phyloP scores from a whole-genome alignment of 2,888 invertebrate genomes.

The Cryptophagus acutangulus region DNA sequence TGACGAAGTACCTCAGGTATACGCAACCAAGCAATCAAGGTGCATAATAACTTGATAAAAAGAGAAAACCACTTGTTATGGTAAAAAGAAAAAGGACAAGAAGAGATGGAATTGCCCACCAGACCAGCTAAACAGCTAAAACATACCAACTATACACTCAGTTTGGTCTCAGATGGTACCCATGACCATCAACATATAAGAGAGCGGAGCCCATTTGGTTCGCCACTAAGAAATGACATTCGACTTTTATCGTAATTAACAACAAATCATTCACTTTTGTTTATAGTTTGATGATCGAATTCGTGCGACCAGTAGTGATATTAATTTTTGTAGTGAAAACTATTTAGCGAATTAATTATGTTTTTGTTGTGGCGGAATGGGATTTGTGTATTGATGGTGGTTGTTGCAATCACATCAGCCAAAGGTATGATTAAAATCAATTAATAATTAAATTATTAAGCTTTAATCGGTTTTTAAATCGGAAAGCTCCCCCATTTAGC shows the following conservation, averaged over 20 bases:
- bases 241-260: slow-evolving; percentile 3
- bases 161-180: slow-evolving; percentile 4
- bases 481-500: too few relatives aligned
- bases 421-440: slow-evolving; percentile 3
- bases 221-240: slow-evolving; percentile 8
- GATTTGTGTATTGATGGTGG: background rate
- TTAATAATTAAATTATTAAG: too few relatives aligned
- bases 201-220: background rate
- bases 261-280: slow-evolving; percentile 8
- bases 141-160: slow-evolving; percentile 3
- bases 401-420: slow-evolving; percentile 3
- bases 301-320: background rate
- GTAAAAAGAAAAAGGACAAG: too few relatives aligned
- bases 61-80: too few relatives aligned
- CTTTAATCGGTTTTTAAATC: too few relatives aligned
- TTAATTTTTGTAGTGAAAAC: too few relatives aligned
- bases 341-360: too few relatives aligned
- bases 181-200: slow-evolving; percentile 4
- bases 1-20: too few relatives aligned
- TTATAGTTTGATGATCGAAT: background rate
- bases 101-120: slow-evolving; percentile 8
- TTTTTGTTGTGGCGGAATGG: background rate
- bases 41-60: too few relatives aligned
- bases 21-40: too few relatives aligned
- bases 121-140: slow-evolving; percentile 7